Evolutionary conservation across 1,140 invertebrate species (phyloP).

Genomic region (Macrocentrus cingulum): DNA sequence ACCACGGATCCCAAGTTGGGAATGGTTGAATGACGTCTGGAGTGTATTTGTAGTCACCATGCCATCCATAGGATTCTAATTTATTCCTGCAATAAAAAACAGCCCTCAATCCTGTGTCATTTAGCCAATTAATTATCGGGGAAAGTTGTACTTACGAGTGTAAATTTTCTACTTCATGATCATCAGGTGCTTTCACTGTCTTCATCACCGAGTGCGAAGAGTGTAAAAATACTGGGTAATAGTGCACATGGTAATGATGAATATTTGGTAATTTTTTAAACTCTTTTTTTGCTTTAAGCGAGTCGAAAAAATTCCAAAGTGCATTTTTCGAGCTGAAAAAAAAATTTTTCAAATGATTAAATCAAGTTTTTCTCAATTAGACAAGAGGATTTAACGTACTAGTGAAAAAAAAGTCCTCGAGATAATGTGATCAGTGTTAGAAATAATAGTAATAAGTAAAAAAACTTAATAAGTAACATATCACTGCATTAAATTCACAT

Average conservation of each 20-base stretch:
- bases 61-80: constrained; percentile 38
- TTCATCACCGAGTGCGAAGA: constrained; percentile 11
- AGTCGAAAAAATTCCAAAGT: constrained; percentile 15
- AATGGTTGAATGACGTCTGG: constrained; percentile 39
- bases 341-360: neutral
- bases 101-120: neutral
- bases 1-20: constrained; percentile 11
- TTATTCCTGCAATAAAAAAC: constrained; percentile 31
- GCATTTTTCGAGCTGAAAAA: constrained; percentile 23
- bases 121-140: neutral
- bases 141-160: constrained; percentile 33
- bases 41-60: constrained; percentile 34
- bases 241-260: constrained; percentile 48
- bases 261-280: constrained; percentile 30
- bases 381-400: constrained; percentile 11
- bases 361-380: constrained; percentile 5
- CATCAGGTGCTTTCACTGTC: constrained; percentile 33
- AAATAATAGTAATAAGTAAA: constrained; percentile 7
- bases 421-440: constrained; percentile 2
- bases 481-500: too few relatives aligned
- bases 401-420: constrained; percentile 18
- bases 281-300: constrained; percentile 30
- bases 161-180: constrained; percentile 35
- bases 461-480: neutral
- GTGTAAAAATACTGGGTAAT: constrained; percentile 37